Evolutionary conservation across 2,113 vertebrate genomes (phyloP).

Genomic region (Phycodurus eques): DNA sequence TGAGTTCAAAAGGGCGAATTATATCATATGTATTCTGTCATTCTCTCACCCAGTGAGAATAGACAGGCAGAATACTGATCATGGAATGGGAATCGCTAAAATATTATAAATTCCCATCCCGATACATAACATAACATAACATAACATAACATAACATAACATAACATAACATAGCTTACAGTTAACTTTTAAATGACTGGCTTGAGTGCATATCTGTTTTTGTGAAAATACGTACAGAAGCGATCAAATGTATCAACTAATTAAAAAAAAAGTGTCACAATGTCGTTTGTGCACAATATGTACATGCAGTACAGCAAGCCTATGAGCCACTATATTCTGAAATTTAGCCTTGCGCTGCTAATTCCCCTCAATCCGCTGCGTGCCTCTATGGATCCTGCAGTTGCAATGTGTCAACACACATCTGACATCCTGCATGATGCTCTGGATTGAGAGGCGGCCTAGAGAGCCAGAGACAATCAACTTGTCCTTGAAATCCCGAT

Average conservation of each 20-base stretch:
- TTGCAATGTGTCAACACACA: constrained; percentile 60
- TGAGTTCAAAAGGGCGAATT: too few relatives aligned
- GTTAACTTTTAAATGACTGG: neutral
- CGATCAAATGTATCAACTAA: constrained; percentile 12
- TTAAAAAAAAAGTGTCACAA: constrained; percentile 33
- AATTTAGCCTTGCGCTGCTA: constrained; percentile 48
- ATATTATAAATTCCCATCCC: too few relatives aligned
- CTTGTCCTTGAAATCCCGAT: constrained; percentile 52
- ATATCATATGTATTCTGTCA: too few relatives aligned
- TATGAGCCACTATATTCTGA: constrained; percentile 35
- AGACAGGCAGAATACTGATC: too few relatives aligned
- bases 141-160: too few relatives aligned
- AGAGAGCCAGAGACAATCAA: constrained; percentile 49
- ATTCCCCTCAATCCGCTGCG: constrained; percentile 46
- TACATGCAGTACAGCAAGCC: constrained; percentile 24
- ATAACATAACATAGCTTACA: neutral
- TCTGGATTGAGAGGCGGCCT: constrained; percentile 42
- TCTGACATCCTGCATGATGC: constrained; percentile 42
- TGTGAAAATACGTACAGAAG: constrained; percentile 8
- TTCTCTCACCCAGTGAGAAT: too few relatives aligned
- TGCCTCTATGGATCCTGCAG: constrained; percentile 55
- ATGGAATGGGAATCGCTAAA: too few relatives aligned
- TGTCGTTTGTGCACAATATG: constrained; percentile 28
- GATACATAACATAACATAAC: too few relatives aligned
- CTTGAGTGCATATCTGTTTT: neutral